Percentiles rank a stretch among this genome's conserved stretches.
phyloP scores from a whole-genome alignment of 2,797 vertebrate genomes.

The Acanthopagrus latus region DNA sequence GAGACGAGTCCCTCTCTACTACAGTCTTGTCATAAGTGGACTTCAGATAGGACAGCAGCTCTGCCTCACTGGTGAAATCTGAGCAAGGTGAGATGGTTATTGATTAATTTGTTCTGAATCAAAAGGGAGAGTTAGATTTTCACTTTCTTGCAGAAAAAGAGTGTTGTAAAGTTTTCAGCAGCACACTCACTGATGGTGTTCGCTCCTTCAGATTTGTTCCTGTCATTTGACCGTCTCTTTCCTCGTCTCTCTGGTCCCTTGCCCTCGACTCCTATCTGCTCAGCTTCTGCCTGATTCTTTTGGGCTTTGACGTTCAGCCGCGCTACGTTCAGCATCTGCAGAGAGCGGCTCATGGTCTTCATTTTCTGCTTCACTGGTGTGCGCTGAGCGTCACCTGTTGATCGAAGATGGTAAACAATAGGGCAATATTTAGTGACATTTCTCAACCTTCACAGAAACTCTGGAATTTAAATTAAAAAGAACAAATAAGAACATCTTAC shows the following conservation, averaged over 20 bases:
- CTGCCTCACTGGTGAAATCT: constrained; percentile 91
- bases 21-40: constrained; percentile 87
- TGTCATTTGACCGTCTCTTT: constrained; percentile 82
- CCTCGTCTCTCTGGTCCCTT: constrained; percentile 75
- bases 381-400: constrained; percentile 89
- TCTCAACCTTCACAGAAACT: background rate
- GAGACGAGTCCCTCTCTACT: constrained; percentile 72
- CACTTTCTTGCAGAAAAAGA: background rate
- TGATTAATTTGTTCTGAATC: background rate
- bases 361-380: constrained; percentile 98
- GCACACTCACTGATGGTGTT: constrained; percentile 79
- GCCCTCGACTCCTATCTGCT: constrained; percentile 71
- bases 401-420: constrained; percentile 11
- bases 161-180: background rate
- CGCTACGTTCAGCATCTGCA: constrained; percentile 97
- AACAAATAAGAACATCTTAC: constrained; percentile 74
- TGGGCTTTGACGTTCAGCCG: constrained; percentile 95
- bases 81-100: constrained; percentile 8
- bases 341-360: constrained; percentile 96
- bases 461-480: background rate
- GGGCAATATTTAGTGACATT: background rate
- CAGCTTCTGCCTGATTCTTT: constrained; percentile 87
- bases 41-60: constrained; percentile 87
- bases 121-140: background rate
- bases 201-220: constrained; percentile 69